Conservation (phyloP, 2,888 invertebrate species). For the Calliopum simillimum region DNA sequence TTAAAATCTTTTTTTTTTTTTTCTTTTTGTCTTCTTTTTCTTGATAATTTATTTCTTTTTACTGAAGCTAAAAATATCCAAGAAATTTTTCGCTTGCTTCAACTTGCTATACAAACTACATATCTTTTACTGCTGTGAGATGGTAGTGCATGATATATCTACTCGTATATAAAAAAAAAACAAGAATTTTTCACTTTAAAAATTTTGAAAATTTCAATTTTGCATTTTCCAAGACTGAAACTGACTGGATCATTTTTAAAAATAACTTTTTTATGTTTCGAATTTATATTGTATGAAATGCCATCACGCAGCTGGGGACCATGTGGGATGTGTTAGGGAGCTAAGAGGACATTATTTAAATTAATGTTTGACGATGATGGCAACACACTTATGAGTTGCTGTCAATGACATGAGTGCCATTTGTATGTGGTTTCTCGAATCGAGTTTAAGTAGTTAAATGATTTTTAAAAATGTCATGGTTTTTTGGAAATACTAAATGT, state of each 20-base stretch:
- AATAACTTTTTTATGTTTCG: constrained; percentile 12
- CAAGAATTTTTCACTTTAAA: not conserved
- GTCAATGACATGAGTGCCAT: no score
- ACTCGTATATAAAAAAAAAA: not conserved
- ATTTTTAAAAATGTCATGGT: no score
- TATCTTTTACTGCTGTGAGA: not conserved
- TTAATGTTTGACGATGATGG: no score
- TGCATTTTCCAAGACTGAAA: not conserved
- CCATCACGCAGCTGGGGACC: no score
- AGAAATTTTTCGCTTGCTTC: constrained; percentile 10
- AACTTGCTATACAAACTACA: not conserved
- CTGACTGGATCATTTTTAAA: constrained; percentile 23
- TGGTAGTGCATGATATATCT: not conserved
- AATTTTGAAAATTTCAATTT: not conserved
- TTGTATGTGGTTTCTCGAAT: no score
- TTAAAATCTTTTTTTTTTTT: not conserved
- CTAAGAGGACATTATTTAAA: no score
- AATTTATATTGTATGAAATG: no score
- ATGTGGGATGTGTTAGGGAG: no score
- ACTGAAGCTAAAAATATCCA: constrained; percentile 24
- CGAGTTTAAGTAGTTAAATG: no score
- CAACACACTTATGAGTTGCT: no score
- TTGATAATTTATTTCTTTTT: constrained; percentile 3
- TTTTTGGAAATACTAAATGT: no score
- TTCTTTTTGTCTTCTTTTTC: not conserved